phyloP scores from a whole-genome alignment of 2,797 vertebrate genomes.

The Enteromius mattozi region DNA sequence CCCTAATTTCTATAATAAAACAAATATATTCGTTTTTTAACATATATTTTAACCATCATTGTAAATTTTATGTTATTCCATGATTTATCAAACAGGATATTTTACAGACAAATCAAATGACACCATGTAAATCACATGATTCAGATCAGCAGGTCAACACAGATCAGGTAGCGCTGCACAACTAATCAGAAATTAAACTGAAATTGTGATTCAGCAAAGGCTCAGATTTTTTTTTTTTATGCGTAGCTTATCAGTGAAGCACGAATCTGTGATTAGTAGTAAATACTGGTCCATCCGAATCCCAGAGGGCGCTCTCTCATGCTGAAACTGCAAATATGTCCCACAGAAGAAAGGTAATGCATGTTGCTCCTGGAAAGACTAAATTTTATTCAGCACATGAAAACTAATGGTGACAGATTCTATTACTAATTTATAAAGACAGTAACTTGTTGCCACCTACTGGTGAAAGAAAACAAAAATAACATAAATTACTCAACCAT shows the following conservation, averaged over 20 bases:
- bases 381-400: not conserved
- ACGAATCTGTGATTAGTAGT: not conserved
- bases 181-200: not conserved
- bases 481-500: no score
- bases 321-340: not conserved
- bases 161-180: not conserved
- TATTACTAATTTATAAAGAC: not conserved
- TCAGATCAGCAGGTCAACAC: not conserved
- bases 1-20: not conserved
- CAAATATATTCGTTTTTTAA: not conserved
- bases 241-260: not conserved
- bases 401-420: not conserved
- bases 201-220: not conserved
- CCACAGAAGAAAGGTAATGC: not conserved
- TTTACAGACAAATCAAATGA: not conserved
- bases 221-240: not conserved
- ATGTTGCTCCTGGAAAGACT: not conserved
- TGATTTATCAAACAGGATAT: not conserved
- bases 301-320: not conserved
- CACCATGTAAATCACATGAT: not conserved
- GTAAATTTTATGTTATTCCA: not conserved
- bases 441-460: not conserved
- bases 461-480: not conserved
- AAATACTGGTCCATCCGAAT: not conserved
- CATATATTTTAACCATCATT: not conserved